Base-by-base conservation (phyloP, 2,888 invertebrate genomes). In the Boloria euphrosyne region DNA sequence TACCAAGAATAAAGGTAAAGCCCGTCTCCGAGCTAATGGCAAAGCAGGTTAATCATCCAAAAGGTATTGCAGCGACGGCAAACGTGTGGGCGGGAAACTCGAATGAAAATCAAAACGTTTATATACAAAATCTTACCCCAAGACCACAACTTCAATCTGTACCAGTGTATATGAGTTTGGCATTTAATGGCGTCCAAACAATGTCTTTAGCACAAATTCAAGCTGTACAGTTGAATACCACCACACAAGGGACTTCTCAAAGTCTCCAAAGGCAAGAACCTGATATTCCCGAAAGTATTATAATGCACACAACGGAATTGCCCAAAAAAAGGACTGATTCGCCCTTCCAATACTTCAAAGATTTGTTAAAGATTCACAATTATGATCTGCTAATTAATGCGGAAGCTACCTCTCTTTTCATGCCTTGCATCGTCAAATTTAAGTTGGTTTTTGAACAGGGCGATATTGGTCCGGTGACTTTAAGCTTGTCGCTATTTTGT, bases 1-100 rank as follows among this genome's bases (percentile, higher is more conserved):
- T 67, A 7, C 87, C 89, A 13, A 80, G 86, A 74, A 89, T 91
- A 61, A 91, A 90, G 81, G 89, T 91, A 0, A 91, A 90, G 73
- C 83, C 89, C 46, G 83, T 76, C 46, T 79, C 86, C 16, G 88
- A 90, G 70, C 77, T 91, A 55, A 86, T 90, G 89, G 78, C 89
- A 1, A 75, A 77, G 60, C 78, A 43, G 13, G 6, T 54, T 7
- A 69, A 51, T 51, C 58, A 62, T 10, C 57, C 54, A 16, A 55
- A 63, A 43, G 54, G 49, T 14, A 22, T 27, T 38, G 47, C 54
- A 4, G 46, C 46, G 3, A 13, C 31, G 4, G 44, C 54, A 14
- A 57, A 44, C 5, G 57, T 55, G 2, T 68, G 70, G 68, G 38
- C 62, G 7, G 53, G 51, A 14, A 58, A 54, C 57, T 27, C 22